Evolutionary conservation across 1,140 invertebrate species (phyloP), one percentile per base, ranked within the genome.

Genomic region (Muscidifurax raptorellus): DNA sequence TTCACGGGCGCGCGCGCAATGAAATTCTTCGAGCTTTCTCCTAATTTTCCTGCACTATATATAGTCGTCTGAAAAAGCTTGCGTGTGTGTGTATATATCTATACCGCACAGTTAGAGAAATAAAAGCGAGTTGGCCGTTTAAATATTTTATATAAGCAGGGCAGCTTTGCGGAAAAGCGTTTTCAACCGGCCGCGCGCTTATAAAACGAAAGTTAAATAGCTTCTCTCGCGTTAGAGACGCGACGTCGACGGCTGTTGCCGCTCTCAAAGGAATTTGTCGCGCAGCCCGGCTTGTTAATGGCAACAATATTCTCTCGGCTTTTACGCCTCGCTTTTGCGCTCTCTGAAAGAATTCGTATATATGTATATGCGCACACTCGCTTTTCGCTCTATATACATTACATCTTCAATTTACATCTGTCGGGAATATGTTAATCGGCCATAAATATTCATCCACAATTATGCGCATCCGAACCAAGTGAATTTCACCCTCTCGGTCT

Each of bases 111-210:
- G 44, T 12, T 6, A 47, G 52, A 59, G 18, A 59, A 18, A 59
- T 59, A 59, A 59, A 59, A 59, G 22, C 52, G 15, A 59, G 52
- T 59, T 18, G 22, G 66, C 2, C 66, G 66, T 69, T 27, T 30
- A 69, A 69, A 28, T 69, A 69, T 30, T 69, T 69, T 69, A 69
- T 69, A 69, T 69, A 69, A 69, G 28, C 28, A 13, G 66, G 28
- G 1, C 28, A 28, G 25, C 27, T 69, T 69, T 27, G 66, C 22
- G 28, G 66, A 69, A 69, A 69, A 69, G 66, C 66, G 3, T 69
- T 69, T 69, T 69, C 66, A 69, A 15, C 52, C 7, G 52, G 52
- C 52, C n/a, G 52, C 22, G 52, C 52, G 52, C 52, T n/a, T n/a
- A 22, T 59, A 59, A 59, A 59, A 59, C 52, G 52, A 59, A 59